A percentile compares a stretch with the other conserved stretches of the same genome.
phyloP scores from a whole-genome alignment of 1,140 invertebrate species.

The Saccostrea glomerata region DNA sequence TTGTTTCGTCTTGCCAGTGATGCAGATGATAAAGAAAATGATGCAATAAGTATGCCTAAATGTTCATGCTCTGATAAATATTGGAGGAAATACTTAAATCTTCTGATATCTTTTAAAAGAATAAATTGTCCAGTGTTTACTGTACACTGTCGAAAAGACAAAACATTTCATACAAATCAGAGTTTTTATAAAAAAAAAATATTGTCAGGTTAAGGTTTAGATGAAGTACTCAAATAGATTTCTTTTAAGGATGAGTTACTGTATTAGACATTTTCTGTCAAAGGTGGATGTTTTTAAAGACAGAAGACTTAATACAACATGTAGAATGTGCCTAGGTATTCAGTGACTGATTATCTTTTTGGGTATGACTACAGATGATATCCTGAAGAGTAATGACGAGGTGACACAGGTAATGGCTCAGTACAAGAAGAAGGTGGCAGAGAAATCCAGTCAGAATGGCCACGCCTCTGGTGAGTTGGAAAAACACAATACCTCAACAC shows the following conservation, averaged over 20 bases:
- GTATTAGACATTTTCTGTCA: no score
- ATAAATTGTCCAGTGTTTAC: no score
- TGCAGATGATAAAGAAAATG: slow-evolving; percentile 87
- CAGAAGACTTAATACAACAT: no score
- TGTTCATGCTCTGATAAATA: not conserved
- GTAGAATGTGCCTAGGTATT: not conserved
- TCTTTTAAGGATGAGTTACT: no score
- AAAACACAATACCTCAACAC: not conserved
- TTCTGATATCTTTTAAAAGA: not conserved
- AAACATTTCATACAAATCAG: no score
- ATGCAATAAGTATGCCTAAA: slow-evolving; percentile 75
- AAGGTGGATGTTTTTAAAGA: no score
- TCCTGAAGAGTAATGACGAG: slow-evolving; percentile 89
- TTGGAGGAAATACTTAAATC: not conserved
- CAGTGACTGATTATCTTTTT: not conserved
- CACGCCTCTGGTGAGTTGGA: not conserved
- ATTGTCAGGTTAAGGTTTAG: no score
- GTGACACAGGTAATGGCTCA: slow-evolving; percentile 87
- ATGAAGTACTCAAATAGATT: no score
- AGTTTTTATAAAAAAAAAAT: no score
- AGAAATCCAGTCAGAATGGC: slow-evolving; percentile 62
- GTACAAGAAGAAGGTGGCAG: slow-evolving; percentile 80
- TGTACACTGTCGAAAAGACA: no score
- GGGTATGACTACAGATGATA: slow-evolving; percentile 83
- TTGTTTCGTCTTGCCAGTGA: slow-evolving; percentile 89